Conservation (phyloP, 2,888 invertebrate species). For the Mythimna vitellina region DNA sequence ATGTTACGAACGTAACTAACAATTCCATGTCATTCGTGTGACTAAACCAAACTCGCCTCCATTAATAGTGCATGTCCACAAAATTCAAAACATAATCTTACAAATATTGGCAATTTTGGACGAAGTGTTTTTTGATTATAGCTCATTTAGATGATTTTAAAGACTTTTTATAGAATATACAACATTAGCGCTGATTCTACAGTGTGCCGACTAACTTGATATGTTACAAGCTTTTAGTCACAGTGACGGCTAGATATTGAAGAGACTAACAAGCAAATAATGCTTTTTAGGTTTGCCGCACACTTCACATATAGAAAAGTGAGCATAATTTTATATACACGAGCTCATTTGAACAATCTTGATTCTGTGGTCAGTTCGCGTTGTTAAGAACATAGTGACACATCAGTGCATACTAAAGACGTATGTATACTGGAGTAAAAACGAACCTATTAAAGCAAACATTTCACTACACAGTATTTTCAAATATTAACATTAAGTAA, state of each 20-base stretch:
- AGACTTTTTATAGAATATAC: neutral
- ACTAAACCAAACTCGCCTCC: constrained; percentile 31
- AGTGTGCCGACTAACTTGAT: neutral
- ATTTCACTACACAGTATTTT: no score
- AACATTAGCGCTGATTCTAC: neutral
- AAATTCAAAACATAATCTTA: constrained; percentile 22
- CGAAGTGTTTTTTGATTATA: neutral
- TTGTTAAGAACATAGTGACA: no score
- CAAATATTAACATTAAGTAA: no score
- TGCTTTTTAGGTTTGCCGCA: neutral
- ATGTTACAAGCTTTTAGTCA: neutral
- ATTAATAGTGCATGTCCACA: constrained; percentile 33
- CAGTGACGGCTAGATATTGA: no score
- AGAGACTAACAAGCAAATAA: neutral
- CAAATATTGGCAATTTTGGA: constrained; percentile 1
- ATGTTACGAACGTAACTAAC: constrained; percentile 24
- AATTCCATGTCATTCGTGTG: constrained; percentile 19
- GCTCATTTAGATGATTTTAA: constrained; percentile 12
- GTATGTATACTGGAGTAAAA: no score
- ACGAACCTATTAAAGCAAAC: no score
- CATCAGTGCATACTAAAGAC: no score
- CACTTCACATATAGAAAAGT: neutral
- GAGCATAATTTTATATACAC: neutral
- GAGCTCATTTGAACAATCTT: neutral
- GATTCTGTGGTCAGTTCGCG: neutral